A percentile compares a stretch with the other conserved stretches of the same genome.
phyloP scores from a whole-genome alignment of 2,797 vertebrate genomes.

The Anolis apletophallus region DNA sequence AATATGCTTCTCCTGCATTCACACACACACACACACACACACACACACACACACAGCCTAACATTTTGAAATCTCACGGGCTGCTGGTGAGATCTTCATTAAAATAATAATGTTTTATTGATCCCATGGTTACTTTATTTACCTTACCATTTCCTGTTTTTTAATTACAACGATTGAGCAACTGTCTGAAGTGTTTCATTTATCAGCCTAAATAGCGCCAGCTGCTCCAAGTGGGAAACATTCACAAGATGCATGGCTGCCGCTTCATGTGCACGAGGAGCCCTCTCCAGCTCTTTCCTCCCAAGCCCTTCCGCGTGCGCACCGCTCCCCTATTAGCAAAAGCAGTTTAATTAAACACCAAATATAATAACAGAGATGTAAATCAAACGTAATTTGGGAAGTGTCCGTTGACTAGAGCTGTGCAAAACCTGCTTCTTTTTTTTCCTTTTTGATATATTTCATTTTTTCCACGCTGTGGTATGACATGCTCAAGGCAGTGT shows the following conservation, averaged over 20 bases:
- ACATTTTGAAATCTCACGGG: conserved; percentile 24
- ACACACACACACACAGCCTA: background rate
- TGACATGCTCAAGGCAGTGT: background rate
- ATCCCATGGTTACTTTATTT: conserved; percentile 60
- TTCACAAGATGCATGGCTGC: background rate
- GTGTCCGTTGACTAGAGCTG: background rate
- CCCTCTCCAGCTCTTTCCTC: conserved; percentile 15
- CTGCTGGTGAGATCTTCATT: conserved; percentile 54
- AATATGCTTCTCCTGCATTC: background rate
- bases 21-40: background rate
- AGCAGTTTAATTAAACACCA: background rate
- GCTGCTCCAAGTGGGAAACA: conserved; percentile 52
- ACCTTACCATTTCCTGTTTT: conserved; percentile 55
- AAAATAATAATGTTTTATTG: conserved; percentile 67
- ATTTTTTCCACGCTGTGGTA: background rate
- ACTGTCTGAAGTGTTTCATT: conserved; percentile 60
- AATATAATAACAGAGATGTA: conserved; percentile 1
- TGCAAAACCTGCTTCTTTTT: conserved; percentile 27
- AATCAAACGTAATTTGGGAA: conserved; percentile 5
- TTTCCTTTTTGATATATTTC: background rate
- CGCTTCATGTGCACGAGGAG: background rate
- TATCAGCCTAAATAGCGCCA: conserved; percentile 55
- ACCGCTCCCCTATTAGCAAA: conserved; percentile 6
- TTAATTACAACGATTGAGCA: conserved; percentile 64
- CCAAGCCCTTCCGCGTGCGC: background rate